Evolutionary conservation across 2,797 vertebrate species (phyloP).

Genomic region (Eulemur rubriventer): DNA sequence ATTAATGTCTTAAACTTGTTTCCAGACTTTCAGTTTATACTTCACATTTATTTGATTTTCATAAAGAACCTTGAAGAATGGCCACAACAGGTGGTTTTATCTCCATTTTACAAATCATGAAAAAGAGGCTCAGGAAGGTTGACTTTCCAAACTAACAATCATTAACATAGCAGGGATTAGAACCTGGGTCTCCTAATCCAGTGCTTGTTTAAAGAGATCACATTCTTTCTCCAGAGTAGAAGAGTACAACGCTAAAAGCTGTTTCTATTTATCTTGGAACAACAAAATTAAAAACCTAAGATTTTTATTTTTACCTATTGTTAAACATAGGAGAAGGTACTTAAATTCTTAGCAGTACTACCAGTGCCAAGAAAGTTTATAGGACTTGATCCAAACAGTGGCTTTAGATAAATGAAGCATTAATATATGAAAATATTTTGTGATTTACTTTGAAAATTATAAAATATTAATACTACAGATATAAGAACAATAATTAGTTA

Average conservation of each 20-base stretch:
- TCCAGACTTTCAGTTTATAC: neutral
- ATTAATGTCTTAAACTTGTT: neutral
- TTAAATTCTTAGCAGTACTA: neutral
- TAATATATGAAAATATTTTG: neutral
- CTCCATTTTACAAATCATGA: conserved; percentile 14
- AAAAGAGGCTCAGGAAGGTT: neutral
- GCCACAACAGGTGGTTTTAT: neutral
- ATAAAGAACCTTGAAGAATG: conserved; percentile 45
- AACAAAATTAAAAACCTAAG: neutral
- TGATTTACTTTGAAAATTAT: neutral
- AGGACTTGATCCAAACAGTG: neutral
- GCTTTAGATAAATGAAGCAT: neutral
- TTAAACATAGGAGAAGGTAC: neutral
- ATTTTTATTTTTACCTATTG: neutral
- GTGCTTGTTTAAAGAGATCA: neutral
- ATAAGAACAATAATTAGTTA: neutral
- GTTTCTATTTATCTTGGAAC: neutral
- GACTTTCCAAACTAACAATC: neutral
- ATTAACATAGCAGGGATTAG: neutral
- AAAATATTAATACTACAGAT: neutral
- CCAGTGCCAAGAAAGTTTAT: neutral
- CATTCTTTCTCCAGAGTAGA: neutral
- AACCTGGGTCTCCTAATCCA: neutral
- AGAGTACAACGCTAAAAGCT: neutral
- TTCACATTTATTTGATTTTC: conserved; percentile 25